Percentiles rank a stretch among this genome's conserved stretches.
Evolutionary conservation across 1,140 invertebrate genomes (phyloP).

Genomic region (Meloidogyne floridensis): DNA sequence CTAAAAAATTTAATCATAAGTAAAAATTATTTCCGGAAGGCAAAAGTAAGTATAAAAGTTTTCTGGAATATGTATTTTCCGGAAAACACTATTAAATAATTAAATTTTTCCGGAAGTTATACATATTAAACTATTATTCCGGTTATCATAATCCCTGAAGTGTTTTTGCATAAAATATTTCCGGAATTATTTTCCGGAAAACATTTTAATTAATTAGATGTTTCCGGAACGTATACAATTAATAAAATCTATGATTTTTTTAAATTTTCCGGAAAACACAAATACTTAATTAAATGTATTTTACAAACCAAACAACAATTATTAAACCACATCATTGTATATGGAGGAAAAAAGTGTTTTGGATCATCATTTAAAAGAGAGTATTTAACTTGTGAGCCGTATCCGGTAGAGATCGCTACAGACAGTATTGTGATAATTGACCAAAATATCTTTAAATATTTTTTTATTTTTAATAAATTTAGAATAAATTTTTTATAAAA

Average conservation of each 20-base stretch:
- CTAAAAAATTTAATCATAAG: too few relatives aligned
- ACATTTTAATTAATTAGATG: too few relatives aligned
- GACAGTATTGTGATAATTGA: conserved; percentile 7
- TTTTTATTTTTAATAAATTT: not conserved
- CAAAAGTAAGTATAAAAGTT: too few relatives aligned
- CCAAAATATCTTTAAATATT: conserved; percentile 12
- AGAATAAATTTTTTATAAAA: not conserved
- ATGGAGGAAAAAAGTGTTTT: conserved; percentile 25
- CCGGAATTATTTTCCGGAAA: not conserved
- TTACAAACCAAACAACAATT: conserved; percentile 21
- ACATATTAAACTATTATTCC: too few relatives aligned
- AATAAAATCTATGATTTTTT: too few relatives aligned
- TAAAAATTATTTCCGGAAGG: too few relatives aligned
- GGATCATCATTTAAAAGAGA: conserved; percentile 18
- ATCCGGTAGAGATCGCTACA: conserved; percentile 24
- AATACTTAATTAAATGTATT: too few relatives aligned
- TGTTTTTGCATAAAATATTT: too few relatives aligned
- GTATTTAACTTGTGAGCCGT: conserved; percentile 27
- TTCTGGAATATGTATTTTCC: not conserved
- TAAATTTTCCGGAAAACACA: too few relatives aligned
- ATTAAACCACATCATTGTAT: conserved; percentile 30
- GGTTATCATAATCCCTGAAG: too few relatives aligned
- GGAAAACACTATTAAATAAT: not conserved
- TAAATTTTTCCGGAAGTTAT: too few relatives aligned
- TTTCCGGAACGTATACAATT: too few relatives aligned